Conservation (phyloP, 1,140 invertebrate species). For the Oryctes rhinoceros region DNA sequence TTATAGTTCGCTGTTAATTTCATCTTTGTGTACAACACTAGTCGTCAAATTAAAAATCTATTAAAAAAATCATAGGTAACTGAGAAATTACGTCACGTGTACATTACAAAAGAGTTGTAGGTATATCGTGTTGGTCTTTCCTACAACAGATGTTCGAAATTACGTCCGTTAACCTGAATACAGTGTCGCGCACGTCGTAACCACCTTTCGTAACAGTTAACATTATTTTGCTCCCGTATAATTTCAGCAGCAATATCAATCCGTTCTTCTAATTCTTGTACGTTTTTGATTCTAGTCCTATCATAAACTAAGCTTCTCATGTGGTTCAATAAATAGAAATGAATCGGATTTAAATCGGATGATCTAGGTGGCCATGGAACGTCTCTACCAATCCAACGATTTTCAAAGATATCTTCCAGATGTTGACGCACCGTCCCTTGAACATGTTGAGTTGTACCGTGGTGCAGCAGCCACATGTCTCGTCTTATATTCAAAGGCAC, state of each 20-base stretch:
- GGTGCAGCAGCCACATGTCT: slow-evolving; percentile 55
- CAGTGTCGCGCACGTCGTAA: background rate
- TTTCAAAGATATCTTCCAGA: background rate
- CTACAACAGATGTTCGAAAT: slow-evolving; percentile 4
- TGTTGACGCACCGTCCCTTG: background rate
- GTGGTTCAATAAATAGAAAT: background rate
- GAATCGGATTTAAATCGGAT: background rate
- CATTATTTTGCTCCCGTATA: background rate
- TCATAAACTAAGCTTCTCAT: background rate
- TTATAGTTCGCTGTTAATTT: too few relatives aligned
- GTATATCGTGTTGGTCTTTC: background rate
- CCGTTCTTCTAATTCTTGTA: background rate
- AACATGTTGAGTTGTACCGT: slow-evolving; percentile 51
- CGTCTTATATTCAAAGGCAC: slow-evolving; percentile 46
- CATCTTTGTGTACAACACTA: too few relatives aligned
- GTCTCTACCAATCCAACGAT: background rate
- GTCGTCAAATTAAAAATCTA: too few relatives aligned
- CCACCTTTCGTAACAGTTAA: background rate
- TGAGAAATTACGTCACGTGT: too few relatives aligned
- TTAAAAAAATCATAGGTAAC: too few relatives aligned
- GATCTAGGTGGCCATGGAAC: background rate
- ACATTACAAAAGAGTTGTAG: too few relatives aligned
- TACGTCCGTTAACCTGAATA: background rate
- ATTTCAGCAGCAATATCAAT: background rate
- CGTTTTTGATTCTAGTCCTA: background rate